Evolutionary conservation across 2,113 vertebrate species (phyloP).

Genomic region (Anguilla japonica): DNA sequence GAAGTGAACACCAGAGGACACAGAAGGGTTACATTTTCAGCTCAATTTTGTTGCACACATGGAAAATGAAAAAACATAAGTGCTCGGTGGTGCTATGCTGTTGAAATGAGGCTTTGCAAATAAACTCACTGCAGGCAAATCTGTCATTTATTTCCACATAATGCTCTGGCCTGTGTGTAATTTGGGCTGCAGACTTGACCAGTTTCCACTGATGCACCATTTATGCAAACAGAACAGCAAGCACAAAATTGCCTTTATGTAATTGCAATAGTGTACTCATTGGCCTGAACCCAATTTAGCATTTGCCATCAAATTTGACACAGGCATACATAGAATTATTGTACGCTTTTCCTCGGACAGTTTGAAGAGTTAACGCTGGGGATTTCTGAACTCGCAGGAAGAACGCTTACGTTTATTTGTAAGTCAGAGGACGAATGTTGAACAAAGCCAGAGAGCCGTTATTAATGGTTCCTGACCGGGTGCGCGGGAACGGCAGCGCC

Average conservation of each 20-base stretch:
- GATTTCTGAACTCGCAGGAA: too few species aligned
- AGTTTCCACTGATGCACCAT: neutral
- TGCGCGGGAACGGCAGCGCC: slow-evolving; percentile 1
- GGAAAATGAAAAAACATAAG: neutral
- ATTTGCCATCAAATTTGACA: too few species aligned
- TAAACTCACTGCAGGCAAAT: neutral
- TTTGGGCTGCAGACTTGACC: neutral
- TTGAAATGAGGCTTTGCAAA: neutral
- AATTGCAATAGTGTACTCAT: neutral
- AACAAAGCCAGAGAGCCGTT: neutral
- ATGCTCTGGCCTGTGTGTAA: neutral
- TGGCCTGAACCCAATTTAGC: too few species aligned
- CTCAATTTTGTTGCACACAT: neutral
- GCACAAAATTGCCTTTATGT: neutral
- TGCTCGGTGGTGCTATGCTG: neutral
- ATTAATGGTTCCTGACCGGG: neutral
- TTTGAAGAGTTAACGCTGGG: too few species aligned
- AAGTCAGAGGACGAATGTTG: neutral
- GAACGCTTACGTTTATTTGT: too few species aligned
- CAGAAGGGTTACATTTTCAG: slow-evolving; percentile 5
- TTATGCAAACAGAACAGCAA: neutral
- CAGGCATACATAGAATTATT: too few species aligned
- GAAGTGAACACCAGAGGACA: neutral
- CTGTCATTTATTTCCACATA: neutral
- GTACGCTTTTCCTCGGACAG: neutral